Base-by-base conservation (phyloP, 1,140 invertebrate species). In the Tenebrio molitor region DNA sequence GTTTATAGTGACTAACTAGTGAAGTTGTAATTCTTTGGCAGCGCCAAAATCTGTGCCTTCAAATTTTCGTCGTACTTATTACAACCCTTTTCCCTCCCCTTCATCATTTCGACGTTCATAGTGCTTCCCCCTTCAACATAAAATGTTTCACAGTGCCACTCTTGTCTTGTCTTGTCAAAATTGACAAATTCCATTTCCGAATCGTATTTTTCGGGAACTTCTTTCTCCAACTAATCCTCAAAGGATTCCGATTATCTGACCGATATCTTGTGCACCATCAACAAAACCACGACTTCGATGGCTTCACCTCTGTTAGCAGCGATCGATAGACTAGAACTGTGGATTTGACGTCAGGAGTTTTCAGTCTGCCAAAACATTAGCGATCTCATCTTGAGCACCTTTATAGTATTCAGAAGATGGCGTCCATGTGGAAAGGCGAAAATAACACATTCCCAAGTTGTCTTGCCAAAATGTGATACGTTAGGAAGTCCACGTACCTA, bases 31-130 rank as follows among this genome's bases (percentile, higher is more conserved):
- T 4, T 4, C 8, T 4, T 3, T 3, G 85, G 84, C 67, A 92
- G 73, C 76, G 87, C 84, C 1, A 91, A 76, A 12, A 88, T 78
- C 81, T 88, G 83, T 1, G 85, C 86, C 12, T 85, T 81, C 14
- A 89, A 80, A 1, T 84, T 82, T 15, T 80, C 73, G 69, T 86
- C 85, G 12, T 86, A 79, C 8, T 81, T 83, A 75, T 87, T 88
- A 2, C 76, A 75, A 77, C 87, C 2, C 85, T 81, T 84, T 15
- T 82, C 82, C 53, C 85, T 84, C 10, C 81, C 81, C 69, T 84
- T 83, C 91, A 93, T 92, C 89, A 92, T 91, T 19, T 87, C 82
- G 15, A 89, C 85, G 44, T 87, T 76, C 1, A 89, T 82, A 0
- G 77, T 83, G 15, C 84, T 83, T 0, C 77, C 81, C 4, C 79